Evolutionary conservation across 2,113 vertebrate species (phyloP).

Genomic region (Lasiurus cinereus): DNA sequence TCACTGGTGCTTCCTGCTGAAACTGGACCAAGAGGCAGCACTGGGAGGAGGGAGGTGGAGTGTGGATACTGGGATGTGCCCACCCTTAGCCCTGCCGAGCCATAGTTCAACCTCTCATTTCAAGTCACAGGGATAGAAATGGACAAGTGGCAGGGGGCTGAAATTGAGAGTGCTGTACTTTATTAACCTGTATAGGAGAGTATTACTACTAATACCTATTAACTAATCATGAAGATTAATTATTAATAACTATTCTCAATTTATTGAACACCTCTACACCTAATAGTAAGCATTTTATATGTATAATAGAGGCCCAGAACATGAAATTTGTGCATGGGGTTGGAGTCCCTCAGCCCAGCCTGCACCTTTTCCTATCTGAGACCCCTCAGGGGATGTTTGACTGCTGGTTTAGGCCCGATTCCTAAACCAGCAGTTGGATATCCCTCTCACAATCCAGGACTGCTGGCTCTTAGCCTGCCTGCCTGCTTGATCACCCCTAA

Average conservation of each 20-base stretch:
- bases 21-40: background rate
- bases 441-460: too few species aligned
- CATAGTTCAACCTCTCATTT: background rate
- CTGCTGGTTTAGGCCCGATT: too few species aligned
- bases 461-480: too few species aligned
- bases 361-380: too few species aligned
- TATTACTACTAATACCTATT: background rate
- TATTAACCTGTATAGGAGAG: background rate
- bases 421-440: too few species aligned
- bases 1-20: background rate
- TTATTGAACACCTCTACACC: constrained; percentile 44
- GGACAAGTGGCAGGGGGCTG: background rate
- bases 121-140: background rate
- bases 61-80: background rate
- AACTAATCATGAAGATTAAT: constrained; percentile 37
- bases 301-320: constrained; percentile 14
- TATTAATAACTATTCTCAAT: constrained; percentile 42
- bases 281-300: constrained; percentile 37
- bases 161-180: background rate
- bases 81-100: background rate
- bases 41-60: too few species aligned
- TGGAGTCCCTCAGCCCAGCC: too few species aligned
- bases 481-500: too few species aligned
- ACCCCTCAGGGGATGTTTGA: too few species aligned
- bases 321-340: too few species aligned